Conservation (phyloP, 37 sponge, comb jelly and placozoan species). For the Petrosia ficiformis region DNA sequence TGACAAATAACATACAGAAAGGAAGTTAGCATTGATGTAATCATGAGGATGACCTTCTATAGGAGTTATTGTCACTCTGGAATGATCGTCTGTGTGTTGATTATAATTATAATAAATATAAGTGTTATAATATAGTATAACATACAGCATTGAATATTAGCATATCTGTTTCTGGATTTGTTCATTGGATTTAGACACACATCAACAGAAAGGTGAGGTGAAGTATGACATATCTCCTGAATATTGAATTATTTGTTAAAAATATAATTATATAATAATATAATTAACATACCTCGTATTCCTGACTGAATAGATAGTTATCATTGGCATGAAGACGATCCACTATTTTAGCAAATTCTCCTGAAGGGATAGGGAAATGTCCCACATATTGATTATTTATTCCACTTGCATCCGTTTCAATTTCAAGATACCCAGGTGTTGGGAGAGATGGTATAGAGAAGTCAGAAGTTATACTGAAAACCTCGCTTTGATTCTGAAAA, state of each 20-base stretch:
- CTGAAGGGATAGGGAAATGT: conserved; percentile 36
- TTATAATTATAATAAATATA: background rate
- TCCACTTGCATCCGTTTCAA: background rate
- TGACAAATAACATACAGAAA: background rate
- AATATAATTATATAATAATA: background rate
- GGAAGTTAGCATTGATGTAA: conserved; percentile 81
- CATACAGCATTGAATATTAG: conserved; percentile 77
- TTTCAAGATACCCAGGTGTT: background rate
- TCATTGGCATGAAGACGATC: conserved; percentile 57
- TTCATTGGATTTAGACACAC: conserved; percentile 52
- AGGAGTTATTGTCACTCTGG: conserved; percentile 47
- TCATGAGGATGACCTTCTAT: conserved; percentile 38
- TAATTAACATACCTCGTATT: conserved; percentile 45
- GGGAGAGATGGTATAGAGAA: background rate
- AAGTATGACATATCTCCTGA: background rate
- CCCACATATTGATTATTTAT: background rate
- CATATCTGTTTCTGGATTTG: conserved; percentile 71
- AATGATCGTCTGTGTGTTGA: conserved; percentile 60
- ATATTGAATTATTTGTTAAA: background rate
- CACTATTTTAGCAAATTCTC: conserved; percentile 22
- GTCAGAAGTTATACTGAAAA: background rate
- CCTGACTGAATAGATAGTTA: conserved; percentile 57
- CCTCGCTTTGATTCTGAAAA: no score
- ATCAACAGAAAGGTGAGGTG: background rate
- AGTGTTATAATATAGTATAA: background rate